phyloP scores from a whole-genome alignment of 2,113 vertebrate species.

The Hepsetus odoe region DNA sequence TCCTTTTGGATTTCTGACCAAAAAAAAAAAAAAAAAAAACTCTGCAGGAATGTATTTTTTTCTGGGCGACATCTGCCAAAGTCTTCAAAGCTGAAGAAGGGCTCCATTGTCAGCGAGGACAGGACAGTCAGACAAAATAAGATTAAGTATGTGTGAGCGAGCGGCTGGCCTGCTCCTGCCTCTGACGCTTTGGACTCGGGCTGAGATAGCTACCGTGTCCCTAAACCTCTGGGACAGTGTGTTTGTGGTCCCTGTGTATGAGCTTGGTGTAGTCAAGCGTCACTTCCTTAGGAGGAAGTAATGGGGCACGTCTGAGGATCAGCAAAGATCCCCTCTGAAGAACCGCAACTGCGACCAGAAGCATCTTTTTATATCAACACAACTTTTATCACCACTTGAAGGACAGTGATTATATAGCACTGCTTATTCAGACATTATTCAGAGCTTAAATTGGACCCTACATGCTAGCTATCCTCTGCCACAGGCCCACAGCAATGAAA shows the following conservation, averaged over 20 bases:
- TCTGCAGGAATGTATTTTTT: conserved; percentile 48
- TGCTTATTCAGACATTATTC: conserved; percentile 17
- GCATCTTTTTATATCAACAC: conserved; percentile 29
- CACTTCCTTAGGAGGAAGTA: conserved; percentile 12
- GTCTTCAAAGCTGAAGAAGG: conserved; percentile 67
- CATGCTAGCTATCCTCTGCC: conserved; percentile 7
- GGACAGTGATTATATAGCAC: background rate
- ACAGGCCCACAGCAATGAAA: conserved; percentile 5
- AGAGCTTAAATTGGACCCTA: conserved; percentile 15
- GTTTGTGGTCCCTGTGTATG: background rate
- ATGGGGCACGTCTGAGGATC: background rate
- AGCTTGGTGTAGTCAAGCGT: background rate
- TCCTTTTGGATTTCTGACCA: conserved; percentile 29
- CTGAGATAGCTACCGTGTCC: conserved; percentile 9
- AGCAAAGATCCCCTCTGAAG: conserved; percentile 1
- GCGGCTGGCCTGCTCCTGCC: conserved; percentile 24
- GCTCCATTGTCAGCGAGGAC: conserved; percentile 61
- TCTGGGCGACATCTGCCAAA: conserved; percentile 64
- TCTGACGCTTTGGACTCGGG: conserved; percentile 9
- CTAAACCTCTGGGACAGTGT: background rate
- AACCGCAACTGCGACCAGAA: background rate
- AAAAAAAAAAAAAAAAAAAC: conserved; percentile 25
- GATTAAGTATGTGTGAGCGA: conserved; percentile 51
- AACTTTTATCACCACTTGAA: conserved; percentile 29
- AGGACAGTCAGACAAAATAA: conserved; percentile 47